Percentiles rank a stretch among this genome's conserved stretches.
Evolutionary conservation across 2,888 invertebrate genomes (phyloP).

Genomic region (Thymelicus lineola): DNA sequence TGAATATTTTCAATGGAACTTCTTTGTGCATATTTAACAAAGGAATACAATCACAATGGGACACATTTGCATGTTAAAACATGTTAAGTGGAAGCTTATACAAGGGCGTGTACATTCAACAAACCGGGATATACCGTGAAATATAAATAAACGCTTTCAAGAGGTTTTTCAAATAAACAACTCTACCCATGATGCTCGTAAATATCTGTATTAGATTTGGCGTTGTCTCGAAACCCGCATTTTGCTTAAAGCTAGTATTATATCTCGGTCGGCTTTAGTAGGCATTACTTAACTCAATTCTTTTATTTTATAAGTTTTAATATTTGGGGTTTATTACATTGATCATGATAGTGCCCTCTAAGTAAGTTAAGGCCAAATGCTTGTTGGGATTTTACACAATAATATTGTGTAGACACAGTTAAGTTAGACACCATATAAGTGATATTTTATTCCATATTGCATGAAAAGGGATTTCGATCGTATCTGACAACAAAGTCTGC

Average conservation of each 20-base stretch:
- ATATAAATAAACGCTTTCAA: not conserved
- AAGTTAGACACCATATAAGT: not conserved
- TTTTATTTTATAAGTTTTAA: no score
- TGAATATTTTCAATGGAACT: conserved; percentile 13
- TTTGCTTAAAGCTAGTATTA: not conserved
- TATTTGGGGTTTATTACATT: no score
- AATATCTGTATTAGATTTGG: not conserved
- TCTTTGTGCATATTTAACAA: conserved; percentile 19
- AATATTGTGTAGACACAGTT: no score
- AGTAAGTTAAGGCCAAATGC: no score
- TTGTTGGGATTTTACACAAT: no score
- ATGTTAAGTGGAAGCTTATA: conserved; percentile 13
- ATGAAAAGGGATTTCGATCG: not conserved
- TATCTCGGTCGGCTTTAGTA: not conserved
- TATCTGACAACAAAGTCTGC: not conserved
- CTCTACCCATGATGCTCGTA: not conserved
- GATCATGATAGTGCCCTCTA: no score
- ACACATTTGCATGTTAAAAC: conserved; percentile 22
- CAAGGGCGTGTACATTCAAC: conserved; percentile 2
- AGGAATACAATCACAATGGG: conserved; percentile 21
- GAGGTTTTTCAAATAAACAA: not conserved
- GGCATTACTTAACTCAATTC: no score
- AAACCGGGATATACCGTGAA: conserved; percentile 1
- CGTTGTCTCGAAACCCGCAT: not conserved
- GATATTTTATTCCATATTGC: not conserved